phyloP scores from a whole-genome alignment of 2,797 vertebrate species.

The Bucorvus abyssinicus region DNA sequence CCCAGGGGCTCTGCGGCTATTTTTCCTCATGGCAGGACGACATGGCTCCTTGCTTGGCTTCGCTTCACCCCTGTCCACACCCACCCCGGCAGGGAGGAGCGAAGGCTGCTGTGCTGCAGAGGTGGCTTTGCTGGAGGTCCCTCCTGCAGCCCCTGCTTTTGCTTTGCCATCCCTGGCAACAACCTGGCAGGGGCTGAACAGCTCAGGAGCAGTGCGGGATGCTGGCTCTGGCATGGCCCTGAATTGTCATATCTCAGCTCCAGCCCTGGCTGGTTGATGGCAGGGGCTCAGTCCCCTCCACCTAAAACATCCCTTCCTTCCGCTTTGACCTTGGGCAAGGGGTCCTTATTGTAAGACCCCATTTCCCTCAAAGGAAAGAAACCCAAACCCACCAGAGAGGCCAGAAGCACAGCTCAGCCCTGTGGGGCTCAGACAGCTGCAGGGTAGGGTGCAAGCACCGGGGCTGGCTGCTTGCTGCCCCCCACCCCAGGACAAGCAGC shows the following conservation, averaged over 20 bases:
- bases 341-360: too few species aligned
- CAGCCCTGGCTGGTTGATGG: neutral
- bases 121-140: neutral
- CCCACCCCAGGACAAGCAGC: rapidly evolving
- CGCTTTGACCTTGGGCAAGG: neutral
- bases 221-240: too few species aligned
- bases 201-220: neutral
- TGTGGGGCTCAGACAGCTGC: neutral
- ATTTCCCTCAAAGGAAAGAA: neutral
- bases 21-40: neutral
- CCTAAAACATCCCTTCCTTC: neutral
- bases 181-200: neutral
- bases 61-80: rapidly evolving
- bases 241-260: neutral
- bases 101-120: neutral
- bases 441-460: rapidly evolving
- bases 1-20: neutral
- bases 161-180: neutral
- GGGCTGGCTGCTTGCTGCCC: neutral
- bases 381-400: neutral
- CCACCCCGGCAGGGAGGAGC: rapidly evolving
- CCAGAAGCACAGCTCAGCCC: neutral
- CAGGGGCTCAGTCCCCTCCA: too few species aligned
- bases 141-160: neutral
- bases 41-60: neutral